A percentile compares a stretch with the other conserved stretches of the same genome.
Evolutionary conservation across 2,113 vertebrate species (phyloP).

Genomic region (Rhinolophus ferrumequinum): DNA sequence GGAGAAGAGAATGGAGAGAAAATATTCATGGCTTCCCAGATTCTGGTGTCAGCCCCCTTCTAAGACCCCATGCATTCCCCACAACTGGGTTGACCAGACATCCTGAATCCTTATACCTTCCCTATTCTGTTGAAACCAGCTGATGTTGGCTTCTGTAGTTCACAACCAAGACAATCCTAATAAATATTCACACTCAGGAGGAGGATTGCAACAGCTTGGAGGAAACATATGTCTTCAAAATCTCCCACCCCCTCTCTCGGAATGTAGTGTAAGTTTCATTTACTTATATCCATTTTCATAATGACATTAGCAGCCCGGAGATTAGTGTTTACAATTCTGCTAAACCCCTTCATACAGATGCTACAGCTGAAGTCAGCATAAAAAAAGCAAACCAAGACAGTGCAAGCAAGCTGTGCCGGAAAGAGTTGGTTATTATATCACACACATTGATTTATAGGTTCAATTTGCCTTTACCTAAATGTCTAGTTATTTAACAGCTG

Average conservation of each 20-base stretch:
- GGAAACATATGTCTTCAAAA: slow-evolving; percentile 12
- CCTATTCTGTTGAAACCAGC: background rate
- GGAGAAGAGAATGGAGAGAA: background rate
- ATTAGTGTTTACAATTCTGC: slow-evolving; percentile 60
- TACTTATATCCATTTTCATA: slow-evolving; percentile 42
- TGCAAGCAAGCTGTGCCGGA: slow-evolving; percentile 60
- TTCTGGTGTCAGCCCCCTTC: background rate
- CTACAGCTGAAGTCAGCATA: slow-evolving; percentile 77
- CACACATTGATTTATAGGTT: slow-evolving; percentile 83
- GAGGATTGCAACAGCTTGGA: background rate
- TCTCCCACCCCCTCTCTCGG: background rate
- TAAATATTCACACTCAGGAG: background rate
- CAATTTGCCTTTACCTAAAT: slow-evolving; percentile 83
- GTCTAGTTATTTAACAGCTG: slow-evolving; percentile 87
- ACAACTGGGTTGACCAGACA: background rate
- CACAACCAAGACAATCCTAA: background rate
- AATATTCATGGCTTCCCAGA: background rate
- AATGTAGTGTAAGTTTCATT: slow-evolving; percentile 25
- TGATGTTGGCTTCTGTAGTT: background rate
- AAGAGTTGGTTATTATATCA: slow-evolving; percentile 79
- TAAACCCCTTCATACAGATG: slow-evolving; percentile 70
- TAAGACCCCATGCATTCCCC: background rate
- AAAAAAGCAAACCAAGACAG: slow-evolving; percentile 72
- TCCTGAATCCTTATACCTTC: background rate
- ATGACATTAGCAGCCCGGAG: background rate